Evolutionary conservation across 2,888 invertebrate genomes (phyloP), one percentile per base, ranked within the genome.

Genomic region (Andricus quercusramuli): DNA sequence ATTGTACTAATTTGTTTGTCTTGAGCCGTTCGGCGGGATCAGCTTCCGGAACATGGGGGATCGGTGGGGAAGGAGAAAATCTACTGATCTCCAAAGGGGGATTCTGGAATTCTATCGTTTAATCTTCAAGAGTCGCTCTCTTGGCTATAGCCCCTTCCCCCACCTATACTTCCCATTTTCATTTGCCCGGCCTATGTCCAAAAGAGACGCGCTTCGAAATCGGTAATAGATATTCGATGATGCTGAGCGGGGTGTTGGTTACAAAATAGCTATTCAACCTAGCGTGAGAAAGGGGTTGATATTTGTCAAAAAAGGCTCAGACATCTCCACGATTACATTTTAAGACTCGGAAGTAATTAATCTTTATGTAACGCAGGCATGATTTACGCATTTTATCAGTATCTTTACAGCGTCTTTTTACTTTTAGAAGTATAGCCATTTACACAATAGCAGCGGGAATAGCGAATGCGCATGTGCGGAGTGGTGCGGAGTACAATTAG

Each of bases 1-100:
- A 92, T 92, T 92, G 92, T 91, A 92, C 92, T 92, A 92, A 92
- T 92, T 92, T 92, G 92, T 92, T 92, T 92, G 90, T 89, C 89
- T 88, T 87, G 86, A 78, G 84, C 78, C 83, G 66, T 62, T 65
- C 82, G 77, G 79, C 78, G 81, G 77, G 76, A 29, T 41, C 56
- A 74, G 74, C 74, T 74, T 74, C 74, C 74, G 74, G 74, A 74
- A 74, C 56, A 74, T 74, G 74, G 32, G 51, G 68, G 78, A 66
- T 51, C 74, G 68, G 25, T 5, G 47, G 22, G 41, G 29, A 64
- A 80, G 78, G 65, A 67, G 80, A 44, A 74, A 74, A 80, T 78
- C 78, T 80, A 82, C 76, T 74, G 56, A 74, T 74, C 56, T 74
- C 56, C 32, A 74, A 74, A 74, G 80, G 80, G 80, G 80, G 80